Evolutionary conservation across 2,113 vertebrate genomes (phyloP).

Genomic region (Gymnarchus niloticus): DNA sequence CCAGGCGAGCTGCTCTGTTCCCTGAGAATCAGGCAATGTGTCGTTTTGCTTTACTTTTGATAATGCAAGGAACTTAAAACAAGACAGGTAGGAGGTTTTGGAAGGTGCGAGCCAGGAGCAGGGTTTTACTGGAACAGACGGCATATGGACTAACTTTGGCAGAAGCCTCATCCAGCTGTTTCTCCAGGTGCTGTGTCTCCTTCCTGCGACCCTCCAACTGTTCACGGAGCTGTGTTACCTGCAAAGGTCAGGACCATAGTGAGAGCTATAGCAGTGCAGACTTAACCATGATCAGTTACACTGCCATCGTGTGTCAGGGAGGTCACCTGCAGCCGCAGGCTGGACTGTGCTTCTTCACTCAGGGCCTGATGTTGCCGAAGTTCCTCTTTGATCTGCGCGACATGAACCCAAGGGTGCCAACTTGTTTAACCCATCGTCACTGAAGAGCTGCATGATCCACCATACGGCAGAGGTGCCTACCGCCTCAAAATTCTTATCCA

Average conservation of each 20-base stretch:
- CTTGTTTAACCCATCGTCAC: not conserved
- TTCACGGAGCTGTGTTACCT: not conserved
- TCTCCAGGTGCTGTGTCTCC: not conserved
- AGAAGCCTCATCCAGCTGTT: not conserved
- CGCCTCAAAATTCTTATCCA: slow-evolving; percentile 16
- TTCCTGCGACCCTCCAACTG: not conserved
- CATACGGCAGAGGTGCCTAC: not conserved
- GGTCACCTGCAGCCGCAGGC: not conserved
- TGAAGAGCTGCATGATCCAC: not conserved
- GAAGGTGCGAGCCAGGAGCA: not conserved
- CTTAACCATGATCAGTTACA: not conserved
- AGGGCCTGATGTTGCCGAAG: not conserved
- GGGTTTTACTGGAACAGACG: not conserved
- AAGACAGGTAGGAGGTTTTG: not conserved
- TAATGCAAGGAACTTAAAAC: not conserved
- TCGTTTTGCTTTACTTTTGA: not conserved
- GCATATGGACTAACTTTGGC: not conserved
- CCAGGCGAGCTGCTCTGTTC: not conserved
- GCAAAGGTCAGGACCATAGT: no score
- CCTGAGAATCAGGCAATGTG: not conserved
- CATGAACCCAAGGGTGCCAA: not conserved
- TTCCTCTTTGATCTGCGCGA: not conserved
- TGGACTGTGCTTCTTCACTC: not conserved
- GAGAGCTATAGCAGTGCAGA: not conserved
- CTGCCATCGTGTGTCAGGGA: not conserved